phyloP scores from a whole-genome alignment of 2,797 vertebrate species.

The Parotocinclus haroldoi region DNA sequence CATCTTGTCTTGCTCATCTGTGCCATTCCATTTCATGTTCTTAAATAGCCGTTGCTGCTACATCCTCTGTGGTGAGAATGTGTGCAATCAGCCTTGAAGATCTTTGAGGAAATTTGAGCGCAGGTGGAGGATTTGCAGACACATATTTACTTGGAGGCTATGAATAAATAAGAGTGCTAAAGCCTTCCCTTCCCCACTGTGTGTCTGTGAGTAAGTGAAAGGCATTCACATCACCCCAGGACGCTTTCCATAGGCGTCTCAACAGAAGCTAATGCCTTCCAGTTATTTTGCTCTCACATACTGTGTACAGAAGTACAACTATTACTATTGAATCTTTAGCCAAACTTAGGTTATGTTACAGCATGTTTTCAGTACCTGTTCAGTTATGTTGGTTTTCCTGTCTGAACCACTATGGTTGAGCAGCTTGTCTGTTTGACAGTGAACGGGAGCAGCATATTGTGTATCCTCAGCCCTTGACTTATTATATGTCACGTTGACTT shows the following conservation, averaged over 20 bases:
- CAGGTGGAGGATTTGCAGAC: conserved; percentile 40
- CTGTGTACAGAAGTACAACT: background rate
- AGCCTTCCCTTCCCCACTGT: conserved; percentile 14
- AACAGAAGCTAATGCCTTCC: conserved; percentile 38
- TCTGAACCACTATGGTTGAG: conserved; percentile 16
- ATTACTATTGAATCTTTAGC: background rate
- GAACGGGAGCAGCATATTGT: too few species aligned
- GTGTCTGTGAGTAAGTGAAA: conserved; percentile 24
- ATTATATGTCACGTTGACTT: conserved; percentile 1
- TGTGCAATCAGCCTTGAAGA: conserved; percentile 7
- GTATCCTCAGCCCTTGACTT: background rate
- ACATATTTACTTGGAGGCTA: conserved; percentile 40
- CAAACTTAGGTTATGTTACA: background rate
- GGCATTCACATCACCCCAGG: conserved; percentile 14
- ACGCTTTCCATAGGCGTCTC: conserved; percentile 27
- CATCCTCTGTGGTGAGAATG: conserved; percentile 2
- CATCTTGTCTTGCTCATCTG: background rate
- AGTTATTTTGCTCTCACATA: conserved; percentile 7
- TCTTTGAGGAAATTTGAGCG: conserved; percentile 43
- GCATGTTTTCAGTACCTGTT: background rate
- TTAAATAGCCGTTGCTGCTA: background rate
- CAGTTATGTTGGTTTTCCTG: conserved; percentile 47
- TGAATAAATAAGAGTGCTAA: conserved; percentile 36
- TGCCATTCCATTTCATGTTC: background rate
- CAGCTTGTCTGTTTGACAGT: background rate